A percentile compares a stretch with the other conserved stretches of the same genome.
These are phyloP conservation scores for Lophotriccus pileatus DNA, from an alignment of 2,797 vertebrate genomes.

Conservation along the genomic window DNA sequence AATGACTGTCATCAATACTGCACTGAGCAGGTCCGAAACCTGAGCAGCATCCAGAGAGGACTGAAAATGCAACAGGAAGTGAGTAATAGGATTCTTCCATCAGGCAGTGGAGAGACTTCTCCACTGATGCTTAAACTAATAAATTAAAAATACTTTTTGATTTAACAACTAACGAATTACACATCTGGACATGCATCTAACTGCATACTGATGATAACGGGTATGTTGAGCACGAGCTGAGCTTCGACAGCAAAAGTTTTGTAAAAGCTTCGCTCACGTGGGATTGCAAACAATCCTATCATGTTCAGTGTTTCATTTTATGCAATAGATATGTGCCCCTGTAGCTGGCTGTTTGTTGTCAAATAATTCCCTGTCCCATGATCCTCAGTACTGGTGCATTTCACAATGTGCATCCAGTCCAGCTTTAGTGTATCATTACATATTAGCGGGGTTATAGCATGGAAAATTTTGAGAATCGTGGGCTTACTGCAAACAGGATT, in stretches of 20 bases:
- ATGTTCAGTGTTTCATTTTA: not conserved
- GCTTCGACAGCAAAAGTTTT: not conserved
- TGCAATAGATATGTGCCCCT: fast-evolving
- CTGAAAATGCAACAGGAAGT: slow-evolving; percentile 69
- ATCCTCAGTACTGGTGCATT: not conserved
- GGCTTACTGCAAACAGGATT: not conserved
- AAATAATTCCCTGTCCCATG: not conserved
- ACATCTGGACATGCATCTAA: not conserved
- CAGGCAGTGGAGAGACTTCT: not conserved
- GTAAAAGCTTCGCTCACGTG: not conserved
- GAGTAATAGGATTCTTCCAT: slow-evolving; percentile 65
- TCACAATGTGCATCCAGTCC: not conserved
- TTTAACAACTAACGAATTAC: slow-evolving; percentile 59
- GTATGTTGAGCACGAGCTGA: not conserved
- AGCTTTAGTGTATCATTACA: not conserved
- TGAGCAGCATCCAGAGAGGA: slow-evolving; percentile 60
- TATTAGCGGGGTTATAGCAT: not conserved
- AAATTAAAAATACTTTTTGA: not conserved
- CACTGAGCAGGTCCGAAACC: slow-evolving; percentile 69
- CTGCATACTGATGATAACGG: not conserved
- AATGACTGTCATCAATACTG: slow-evolving; percentile 57
- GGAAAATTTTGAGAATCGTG: not conserved
- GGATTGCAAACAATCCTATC: not conserved
- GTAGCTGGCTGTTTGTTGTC: not conserved
- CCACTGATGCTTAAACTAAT: not conserved